phyloP scores from a whole-genome alignment of 2,888 invertebrate species.

The Microchrysa polita region DNA sequence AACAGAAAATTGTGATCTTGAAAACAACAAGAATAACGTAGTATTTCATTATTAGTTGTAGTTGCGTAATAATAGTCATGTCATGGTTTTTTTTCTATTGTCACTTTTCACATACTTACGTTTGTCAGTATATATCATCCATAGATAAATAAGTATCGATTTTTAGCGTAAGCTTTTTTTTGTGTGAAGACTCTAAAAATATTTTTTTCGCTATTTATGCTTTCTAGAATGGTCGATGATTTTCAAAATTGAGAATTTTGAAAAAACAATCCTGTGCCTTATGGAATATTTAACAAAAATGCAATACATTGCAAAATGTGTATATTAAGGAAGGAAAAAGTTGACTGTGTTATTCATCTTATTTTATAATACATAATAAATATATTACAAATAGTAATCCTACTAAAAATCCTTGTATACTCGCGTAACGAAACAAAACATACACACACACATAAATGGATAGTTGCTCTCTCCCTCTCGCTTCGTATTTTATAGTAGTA shows the following conservation, averaged over 20 bases:
- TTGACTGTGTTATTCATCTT: slow-evolving; percentile 31
- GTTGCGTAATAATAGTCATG: too few species aligned
- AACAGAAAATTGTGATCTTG: slow-evolving; percentile 9
- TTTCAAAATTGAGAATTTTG: too few species aligned
- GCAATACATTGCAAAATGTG: not conserved
- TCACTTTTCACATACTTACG: not conserved
- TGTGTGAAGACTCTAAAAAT: not conserved
- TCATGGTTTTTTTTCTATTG: not conserved
- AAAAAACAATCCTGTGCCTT: not conserved
- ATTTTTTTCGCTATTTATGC: not conserved
- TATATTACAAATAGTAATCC: not conserved
- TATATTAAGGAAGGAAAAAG: slow-evolving; percentile 4
- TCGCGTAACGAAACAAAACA: too few species aligned
- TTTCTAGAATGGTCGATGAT: not conserved
- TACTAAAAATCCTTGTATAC: not conserved
- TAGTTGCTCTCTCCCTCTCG: slow-evolving; percentile 28
- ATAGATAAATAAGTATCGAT: not conserved
- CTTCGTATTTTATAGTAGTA: not conserved
- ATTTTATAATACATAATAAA: slow-evolving; percentile 6
- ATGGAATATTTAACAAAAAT: not conserved
- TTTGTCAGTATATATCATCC: slow-evolving; percentile 27
- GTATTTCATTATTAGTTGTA: slow-evolving; percentile 18
- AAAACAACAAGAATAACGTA: not conserved
- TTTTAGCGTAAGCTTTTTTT: not conserved
- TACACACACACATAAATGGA: slow-evolving; percentile 3